Percentiles rank a stretch among this genome's conserved stretches.
These are phyloP conservation scores for Melierax canorus DNA, from an alignment of 2,113 vertebrate species.

Conservation along the genomic window DNA sequence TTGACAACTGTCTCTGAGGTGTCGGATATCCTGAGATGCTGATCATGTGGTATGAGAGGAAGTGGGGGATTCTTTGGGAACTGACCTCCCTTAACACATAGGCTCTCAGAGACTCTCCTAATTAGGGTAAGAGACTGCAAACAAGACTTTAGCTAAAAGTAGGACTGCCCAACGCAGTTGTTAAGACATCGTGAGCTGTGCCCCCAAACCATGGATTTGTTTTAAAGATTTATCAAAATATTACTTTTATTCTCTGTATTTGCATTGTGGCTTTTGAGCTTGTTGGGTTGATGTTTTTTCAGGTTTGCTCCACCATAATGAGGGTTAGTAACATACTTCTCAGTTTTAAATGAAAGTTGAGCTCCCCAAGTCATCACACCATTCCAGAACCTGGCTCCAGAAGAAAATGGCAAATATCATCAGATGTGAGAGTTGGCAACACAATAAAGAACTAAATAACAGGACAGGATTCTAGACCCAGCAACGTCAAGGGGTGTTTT, in stretches of 20 bases:
- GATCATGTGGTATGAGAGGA: neutral
- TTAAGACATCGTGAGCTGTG: neutral
- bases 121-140: neutral
- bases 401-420: neutral
- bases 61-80: neutral
- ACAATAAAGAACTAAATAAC: conserved; percentile 21
- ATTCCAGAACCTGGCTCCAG: neutral
- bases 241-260: neutral
- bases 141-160: neutral
- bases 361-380: neutral
- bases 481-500: neutral
- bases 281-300: neutral
- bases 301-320: neutral
- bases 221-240: neutral
- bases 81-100: neutral
- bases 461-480: neutral
- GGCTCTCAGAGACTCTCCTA: neutral
- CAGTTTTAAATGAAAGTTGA: neutral
- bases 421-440: neutral
- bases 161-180: neutral
- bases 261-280: neutral
- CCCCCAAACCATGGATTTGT: neutral
- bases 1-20: neutral
- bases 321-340: neutral
- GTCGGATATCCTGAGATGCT: neutral